These are phyloP conservation scores for Anastrepha obliqua DNA, from an alignment of 1,140 invertebrate genomes.

Conservation along the genomic window DNA sequence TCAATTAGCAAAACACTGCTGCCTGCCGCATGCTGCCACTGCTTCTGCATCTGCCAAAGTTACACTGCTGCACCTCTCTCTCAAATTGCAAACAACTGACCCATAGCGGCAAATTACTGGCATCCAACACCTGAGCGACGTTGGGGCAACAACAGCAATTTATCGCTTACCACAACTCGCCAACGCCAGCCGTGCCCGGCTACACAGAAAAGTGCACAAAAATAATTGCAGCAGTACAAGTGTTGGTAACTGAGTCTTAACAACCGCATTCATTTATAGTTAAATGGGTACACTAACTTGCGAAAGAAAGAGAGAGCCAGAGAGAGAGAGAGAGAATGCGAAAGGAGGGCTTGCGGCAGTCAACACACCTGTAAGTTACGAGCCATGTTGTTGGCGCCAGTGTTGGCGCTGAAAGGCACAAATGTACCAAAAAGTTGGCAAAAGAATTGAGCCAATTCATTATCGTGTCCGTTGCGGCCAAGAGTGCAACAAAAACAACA, in stretches of 20 bases:
- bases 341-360: background rate
- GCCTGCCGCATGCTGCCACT: background rate
- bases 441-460: slow-evolving; percentile 48
- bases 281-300: background rate
- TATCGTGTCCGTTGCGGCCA: slow-evolving; percentile 41
- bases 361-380: slow-evolving; percentile 18
- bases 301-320: background rate
- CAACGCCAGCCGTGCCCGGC: background rate
- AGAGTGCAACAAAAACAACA: background rate
- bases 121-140: slow-evolving; percentile 26
- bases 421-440: slow-evolving; percentile 26
- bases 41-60: background rate
- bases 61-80: background rate
- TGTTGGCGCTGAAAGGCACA: background rate
- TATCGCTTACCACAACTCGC: background rate
- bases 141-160: slow-evolving; percentile 9
- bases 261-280: slow-evolving; percentile 10
- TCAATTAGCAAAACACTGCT: slow-evolving; percentile 29
- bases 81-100: slow-evolving; percentile 34
- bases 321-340: background rate
- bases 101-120: slow-evolving; percentile 26
- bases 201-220: slow-evolving; percentile 7
- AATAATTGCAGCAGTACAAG: background rate
- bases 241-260: background rate
- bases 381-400: background rate